Conservation (phyloP, 1,140 invertebrate genomes). For the Ooceraea biroi region DNA sequence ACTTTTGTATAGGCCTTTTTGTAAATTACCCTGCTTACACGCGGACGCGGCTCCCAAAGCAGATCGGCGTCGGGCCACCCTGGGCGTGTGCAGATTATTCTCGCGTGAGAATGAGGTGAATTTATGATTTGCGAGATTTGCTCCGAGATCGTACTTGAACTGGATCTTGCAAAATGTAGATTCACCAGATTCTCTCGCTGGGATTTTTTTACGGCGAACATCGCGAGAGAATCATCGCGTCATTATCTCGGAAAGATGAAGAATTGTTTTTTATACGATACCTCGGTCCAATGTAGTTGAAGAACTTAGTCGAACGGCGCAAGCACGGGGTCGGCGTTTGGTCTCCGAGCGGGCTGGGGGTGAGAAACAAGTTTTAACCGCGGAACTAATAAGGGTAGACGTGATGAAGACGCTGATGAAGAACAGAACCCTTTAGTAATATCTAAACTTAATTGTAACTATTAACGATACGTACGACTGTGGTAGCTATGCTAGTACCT, state of each 20-base stretch:
- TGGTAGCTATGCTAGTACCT: conserved; percentile 87
- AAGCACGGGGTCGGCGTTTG: background rate
- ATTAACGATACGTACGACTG: conserved; percentile 87
- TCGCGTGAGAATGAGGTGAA: background rate
- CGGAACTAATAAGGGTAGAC: conserved; percentile 71
- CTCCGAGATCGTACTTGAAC: background rate
- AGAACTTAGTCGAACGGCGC: conserved; percentile 25
- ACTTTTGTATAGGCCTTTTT: conserved; percentile 73
- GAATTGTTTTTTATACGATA: conserved; percentile 38
- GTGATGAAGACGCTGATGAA: conserved; percentile 69
- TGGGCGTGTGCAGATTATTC: background rate
- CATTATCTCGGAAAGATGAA: background rate
- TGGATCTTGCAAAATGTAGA: background rate
- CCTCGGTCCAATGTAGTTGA: conserved; percentile 17
- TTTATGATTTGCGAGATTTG: background rate
- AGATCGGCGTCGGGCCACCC: conserved; percentile 3
- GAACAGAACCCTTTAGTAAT: conserved; percentile 82
- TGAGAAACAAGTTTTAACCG: conserved; percentile 69
- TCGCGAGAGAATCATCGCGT: background rate
- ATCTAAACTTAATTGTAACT: conserved; percentile 85
- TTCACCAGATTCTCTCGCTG: background rate
- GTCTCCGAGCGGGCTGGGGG: conserved; percentile 58
- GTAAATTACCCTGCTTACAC: conserved; percentile 48
- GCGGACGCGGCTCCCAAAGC: conserved; percentile 4
- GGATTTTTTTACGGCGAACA: background rate